These are phyloP conservation scores for Amphiprion percula DNA, from an alignment of 2,113 vertebrate species.

Conservation along the genomic window DNA sequence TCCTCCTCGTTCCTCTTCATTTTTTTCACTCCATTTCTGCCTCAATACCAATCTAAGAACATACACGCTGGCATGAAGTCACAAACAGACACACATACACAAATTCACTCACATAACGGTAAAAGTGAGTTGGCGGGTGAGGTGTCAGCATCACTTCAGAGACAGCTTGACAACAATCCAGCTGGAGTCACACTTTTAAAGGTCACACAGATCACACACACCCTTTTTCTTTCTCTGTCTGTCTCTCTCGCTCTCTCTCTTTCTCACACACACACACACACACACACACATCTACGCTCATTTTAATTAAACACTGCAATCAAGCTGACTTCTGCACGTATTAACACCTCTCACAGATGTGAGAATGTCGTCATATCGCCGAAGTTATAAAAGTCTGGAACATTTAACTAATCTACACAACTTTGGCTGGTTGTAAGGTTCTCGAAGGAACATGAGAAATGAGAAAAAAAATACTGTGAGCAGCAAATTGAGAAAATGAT, in stretches of 20 bases:
- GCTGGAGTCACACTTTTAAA: conserved; percentile 81
- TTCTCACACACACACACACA: conserved; percentile 11
- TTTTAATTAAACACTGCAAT: conserved; percentile 82
- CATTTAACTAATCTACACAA: conserved; percentile 48
- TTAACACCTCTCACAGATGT: conserved; percentile 77
- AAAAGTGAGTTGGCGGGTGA: conserved; percentile 56
- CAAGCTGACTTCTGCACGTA: conserved; percentile 75
- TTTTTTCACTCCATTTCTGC: conserved; percentile 34
- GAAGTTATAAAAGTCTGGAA: conserved; percentile 59
- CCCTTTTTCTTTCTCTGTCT: conserved; percentile 39
- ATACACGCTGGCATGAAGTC: conserved; percentile 22
- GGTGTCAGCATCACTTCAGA: conserved; percentile 75
- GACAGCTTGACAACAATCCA: conserved; percentile 80
- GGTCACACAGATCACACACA: conserved; percentile 71
- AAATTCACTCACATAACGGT: conserved; percentile 20
- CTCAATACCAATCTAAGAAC: conserved; percentile 36
- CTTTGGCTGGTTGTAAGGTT: conserved; percentile 30
- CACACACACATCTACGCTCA: conserved; percentile 1
- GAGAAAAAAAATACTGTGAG: conserved; percentile 32
- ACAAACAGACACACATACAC: conserved; percentile 16
- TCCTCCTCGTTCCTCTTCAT: conserved; percentile 28
- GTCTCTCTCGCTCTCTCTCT: neutral
- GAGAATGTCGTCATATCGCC: conserved; percentile 69
- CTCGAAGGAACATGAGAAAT: conserved; percentile 21
- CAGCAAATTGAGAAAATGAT: conserved; percentile 26